Base-by-base conservation (phyloP, 1,140 invertebrate genomes). In the Hermatobates lingyangjiaoensis region DNA sequence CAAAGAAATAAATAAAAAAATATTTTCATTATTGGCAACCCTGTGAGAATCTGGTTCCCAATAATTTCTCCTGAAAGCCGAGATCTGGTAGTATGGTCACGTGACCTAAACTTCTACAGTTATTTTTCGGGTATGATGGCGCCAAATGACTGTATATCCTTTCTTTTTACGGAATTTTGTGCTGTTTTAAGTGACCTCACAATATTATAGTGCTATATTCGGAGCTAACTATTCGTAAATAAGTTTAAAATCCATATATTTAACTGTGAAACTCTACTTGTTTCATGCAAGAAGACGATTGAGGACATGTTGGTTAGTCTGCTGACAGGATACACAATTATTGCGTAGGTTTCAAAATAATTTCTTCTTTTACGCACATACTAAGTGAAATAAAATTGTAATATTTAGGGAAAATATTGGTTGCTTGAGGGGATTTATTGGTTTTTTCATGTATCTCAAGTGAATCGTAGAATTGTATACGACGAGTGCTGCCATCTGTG, bases 121-220 rank as follows among this genome's bases (percentile, higher is more conserved):
- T 69, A 67, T 69, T 72, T 71, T 72, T 68, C 65, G 67, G 65
- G 66, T 66, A 71, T 70, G 69, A 72, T 73, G 72, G 72, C 72
- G 71, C 71, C 72, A 74, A 74, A 70, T 63, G 64, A 63, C 64
- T 64, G 62, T 66, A 64, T 64, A 58, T 62, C 63, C 66, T 62
- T 63, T 67, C 65, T 65, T 62, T 64, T 65, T 68, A 65, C 61
- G 63, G 62, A 60, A 60, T 57, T 59, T 59, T 62, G 62, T 65
- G n/a, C n/a, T n/a, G 54, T 60, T 57, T 61, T 58, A 46, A 57
- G 56, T 49, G 12, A 49, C 48, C 46, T 27, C 10, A 18, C 27
- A 27, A 20, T 50, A 52, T 26, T n/a, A 54, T 51, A 26, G 46
- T 45, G 53, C 51, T 45, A 7, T 27, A 45, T 24, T 46, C 3